Conservation (phyloP, 2,797 vertebrate species). For the Mus minutoides region DNA sequence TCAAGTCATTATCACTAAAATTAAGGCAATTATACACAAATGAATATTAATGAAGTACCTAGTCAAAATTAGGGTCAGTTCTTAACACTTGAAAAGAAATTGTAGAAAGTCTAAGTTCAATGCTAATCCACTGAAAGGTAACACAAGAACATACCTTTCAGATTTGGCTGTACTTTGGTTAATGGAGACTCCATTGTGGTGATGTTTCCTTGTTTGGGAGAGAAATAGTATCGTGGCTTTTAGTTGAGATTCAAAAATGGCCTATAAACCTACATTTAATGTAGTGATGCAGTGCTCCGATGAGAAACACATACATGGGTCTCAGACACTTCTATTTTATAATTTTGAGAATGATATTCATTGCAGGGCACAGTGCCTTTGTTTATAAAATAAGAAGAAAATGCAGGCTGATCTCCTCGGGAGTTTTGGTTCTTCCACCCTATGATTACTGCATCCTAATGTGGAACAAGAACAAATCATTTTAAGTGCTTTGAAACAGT, state of each 20-base stretch:
- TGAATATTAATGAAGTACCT: slow-evolving; percentile 90
- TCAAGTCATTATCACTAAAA: slow-evolving; percentile 90
- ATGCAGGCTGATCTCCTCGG: not conserved
- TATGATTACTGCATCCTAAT: not conserved
- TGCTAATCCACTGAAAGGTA: slow-evolving; percentile 81
- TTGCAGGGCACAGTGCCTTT: not conserved
- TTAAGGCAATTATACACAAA: slow-evolving; percentile 91
- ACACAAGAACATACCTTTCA: slow-evolving; percentile 80
- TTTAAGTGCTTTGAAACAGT: slow-evolving; percentile 39
- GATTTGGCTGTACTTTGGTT: slow-evolving; percentile 71
- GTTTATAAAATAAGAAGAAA: slow-evolving; percentile 39
- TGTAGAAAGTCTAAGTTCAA: slow-evolving; percentile 77
- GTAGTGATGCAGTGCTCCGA: not conserved
- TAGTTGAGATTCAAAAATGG: slow-evolving; percentile 57
- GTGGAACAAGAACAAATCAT: slow-evolving; percentile 6
- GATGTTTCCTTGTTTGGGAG: slow-evolving; percentile 46
- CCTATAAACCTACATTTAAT: slow-evolving; percentile 48
- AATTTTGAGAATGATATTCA: not conserved
- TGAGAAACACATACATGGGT: not conserved
- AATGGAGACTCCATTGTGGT: slow-evolving; percentile 58
- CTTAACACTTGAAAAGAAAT: slow-evolving; percentile 84
- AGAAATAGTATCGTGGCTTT: slow-evolving; percentile 22
- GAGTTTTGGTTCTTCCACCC: not conserved
- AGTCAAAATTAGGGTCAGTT: slow-evolving; percentile 88
- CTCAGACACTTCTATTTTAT: slow-evolving; percentile 6